Conservation (phyloP, 1,140 invertebrate species). For the Pristionchus pacificus region DNA sequence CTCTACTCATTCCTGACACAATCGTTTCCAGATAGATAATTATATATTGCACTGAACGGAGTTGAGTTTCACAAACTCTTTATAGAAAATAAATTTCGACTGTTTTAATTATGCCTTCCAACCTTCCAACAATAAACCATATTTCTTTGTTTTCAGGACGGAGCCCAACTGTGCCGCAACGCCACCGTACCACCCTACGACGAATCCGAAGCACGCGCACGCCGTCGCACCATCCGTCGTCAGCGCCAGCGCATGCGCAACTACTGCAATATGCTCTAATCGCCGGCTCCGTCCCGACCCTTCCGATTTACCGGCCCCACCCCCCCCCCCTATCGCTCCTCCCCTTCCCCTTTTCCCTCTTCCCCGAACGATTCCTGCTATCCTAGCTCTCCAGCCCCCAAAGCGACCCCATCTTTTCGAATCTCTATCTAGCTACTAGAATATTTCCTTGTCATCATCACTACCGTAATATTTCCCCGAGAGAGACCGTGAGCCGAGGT, state of each 20-base stretch:
- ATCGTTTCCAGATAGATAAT: neutral
- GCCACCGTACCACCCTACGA: neutral
- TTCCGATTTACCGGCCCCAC: neutral
- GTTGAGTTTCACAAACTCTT: too few relatives aligned
- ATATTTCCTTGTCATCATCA: too few relatives aligned
- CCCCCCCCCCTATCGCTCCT: neutral
- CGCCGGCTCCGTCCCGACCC: neutral
- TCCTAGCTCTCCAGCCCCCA: too few relatives aligned
- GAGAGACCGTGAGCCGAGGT: too few relatives aligned
- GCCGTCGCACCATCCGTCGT: neutral
- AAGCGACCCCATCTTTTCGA: too few relatives aligned
- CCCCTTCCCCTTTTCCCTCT: neutral
- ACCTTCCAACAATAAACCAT: too few relatives aligned
- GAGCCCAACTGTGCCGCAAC: neutral
- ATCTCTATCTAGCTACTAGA: too few relatives aligned
- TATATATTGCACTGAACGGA: neutral
- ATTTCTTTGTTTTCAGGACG: neutral
- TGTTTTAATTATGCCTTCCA: neutral
- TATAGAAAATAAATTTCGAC: neutral
- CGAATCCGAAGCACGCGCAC: neutral
- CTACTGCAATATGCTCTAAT: neutral
- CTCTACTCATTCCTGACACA: neutral
- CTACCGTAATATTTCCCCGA: too few relatives aligned
- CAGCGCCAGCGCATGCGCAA: neutral
- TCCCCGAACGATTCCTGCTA: constrained; percentile 1